Conservation (phyloP, 35 echinoderm and acorn worm species). For the Ophioderma brevispina region DNA sequence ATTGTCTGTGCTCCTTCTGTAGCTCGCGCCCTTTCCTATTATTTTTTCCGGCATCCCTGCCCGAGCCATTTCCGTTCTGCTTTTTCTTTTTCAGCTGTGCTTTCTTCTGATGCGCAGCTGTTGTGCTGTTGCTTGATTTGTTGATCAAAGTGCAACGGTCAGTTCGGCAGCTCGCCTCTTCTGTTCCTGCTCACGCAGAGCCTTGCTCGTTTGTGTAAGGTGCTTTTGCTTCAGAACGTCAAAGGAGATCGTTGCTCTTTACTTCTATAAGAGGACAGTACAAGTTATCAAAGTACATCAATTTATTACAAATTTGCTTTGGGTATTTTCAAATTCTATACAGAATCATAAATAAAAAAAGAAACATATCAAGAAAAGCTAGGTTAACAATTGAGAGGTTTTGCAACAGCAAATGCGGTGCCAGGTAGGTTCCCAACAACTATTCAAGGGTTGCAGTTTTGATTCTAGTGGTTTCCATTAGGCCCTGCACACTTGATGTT, state of each 20-base stretch:
- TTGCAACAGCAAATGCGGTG: too few relatives aligned
- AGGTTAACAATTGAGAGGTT: too few relatives aligned
- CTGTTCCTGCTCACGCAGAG: constrained; percentile 80
- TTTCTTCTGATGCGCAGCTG: constrained; percentile 86
- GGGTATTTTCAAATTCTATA: too few relatives aligned
- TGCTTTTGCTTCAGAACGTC: constrained; percentile 46
- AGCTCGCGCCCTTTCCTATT: neutral
- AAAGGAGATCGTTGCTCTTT: neutral
- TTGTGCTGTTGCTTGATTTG: constrained; percentile 95
- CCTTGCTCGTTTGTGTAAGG: constrained; percentile 41
- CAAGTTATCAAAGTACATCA: too few relatives aligned
- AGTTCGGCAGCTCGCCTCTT: constrained; percentile 68
- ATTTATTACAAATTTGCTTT: too few relatives aligned
- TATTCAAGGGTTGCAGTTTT: too few relatives aligned
- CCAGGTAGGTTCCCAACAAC: too few relatives aligned
- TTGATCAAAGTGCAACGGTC: constrained; percentile 90
- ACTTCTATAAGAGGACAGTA: neutral
- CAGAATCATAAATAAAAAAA: too few relatives aligned
- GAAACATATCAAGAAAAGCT: too few relatives aligned
- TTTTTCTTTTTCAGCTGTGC: constrained; percentile 49
- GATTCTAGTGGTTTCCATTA: too few relatives aligned
- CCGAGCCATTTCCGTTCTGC: neutral
- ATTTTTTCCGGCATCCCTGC: neutral
- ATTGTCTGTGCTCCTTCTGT: too few relatives aligned
- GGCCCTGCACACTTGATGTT: too few relatives aligned